A percentile compares a stretch with the other conserved stretches of the same genome.
Evolutionary conservation across 2,113 vertebrate species (phyloP).

Genomic region (Hassar affinis): DNA sequence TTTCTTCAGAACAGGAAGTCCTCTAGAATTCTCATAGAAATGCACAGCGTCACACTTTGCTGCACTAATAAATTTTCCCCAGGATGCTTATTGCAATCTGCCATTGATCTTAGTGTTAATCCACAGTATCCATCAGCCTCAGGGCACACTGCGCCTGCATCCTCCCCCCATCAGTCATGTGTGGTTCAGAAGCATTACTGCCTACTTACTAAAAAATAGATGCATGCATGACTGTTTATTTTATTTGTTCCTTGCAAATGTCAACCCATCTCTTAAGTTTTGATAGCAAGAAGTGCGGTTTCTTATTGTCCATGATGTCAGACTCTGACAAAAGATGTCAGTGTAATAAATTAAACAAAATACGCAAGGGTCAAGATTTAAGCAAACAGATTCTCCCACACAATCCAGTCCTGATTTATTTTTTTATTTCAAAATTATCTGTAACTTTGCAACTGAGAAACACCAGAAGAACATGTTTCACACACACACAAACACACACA

Average conservation of each 20-base stretch:
- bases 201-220: neutral
- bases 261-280: neutral
- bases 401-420: conserved; percentile 3
- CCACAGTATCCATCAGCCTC: conserved; percentile 45
- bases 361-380: conserved; percentile 14
- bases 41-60: conserved; percentile 33
- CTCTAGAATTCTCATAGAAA: conserved; percentile 38
- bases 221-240: conserved; percentile 1
- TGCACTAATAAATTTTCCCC: conserved; percentile 42
- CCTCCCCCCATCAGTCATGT: conserved; percentile 40
- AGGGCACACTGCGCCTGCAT: conserved; percentile 13
- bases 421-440: neutral
- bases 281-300: neutral
- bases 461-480: neutral
- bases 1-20: conserved; percentile 1
- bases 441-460: neutral
- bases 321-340: neutral
- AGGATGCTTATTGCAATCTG: conserved; percentile 35
- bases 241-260: conserved; percentile 14
- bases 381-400: conserved; percentile 20
- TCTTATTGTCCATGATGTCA: conserved; percentile 2
- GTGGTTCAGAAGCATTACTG: conserved; percentile 17
- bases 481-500: conserved; percentile 12
- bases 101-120: conserved; percentile 50
- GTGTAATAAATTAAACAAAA: conserved; percentile 12